phyloP scores from a whole-genome alignment of 2,113 vertebrate genomes.

The Holacanthus passer region DNA sequence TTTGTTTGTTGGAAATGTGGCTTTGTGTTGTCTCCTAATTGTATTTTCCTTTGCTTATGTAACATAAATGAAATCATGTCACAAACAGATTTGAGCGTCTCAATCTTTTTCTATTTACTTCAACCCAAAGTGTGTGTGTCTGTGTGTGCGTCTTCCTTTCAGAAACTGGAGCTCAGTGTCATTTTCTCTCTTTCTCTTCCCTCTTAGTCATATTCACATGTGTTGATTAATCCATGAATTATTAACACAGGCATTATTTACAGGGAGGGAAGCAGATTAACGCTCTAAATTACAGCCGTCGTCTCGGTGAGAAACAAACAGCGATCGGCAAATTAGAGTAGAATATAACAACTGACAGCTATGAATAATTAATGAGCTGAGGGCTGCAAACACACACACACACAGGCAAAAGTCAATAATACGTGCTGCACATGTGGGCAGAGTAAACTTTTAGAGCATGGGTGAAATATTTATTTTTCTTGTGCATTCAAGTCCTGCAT shows the following conservation, averaged over 20 bases:
- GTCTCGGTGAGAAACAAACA: constrained; percentile 31
- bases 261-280: constrained; percentile 47
- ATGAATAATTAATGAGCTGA: constrained; percentile 51
- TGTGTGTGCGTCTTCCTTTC: constrained; percentile 13
- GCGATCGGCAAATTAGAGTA: background rate
- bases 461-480: background rate
- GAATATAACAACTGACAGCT: constrained; percentile 26
- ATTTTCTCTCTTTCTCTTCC: background rate
- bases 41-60: constrained; percentile 51
- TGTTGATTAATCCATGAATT: constrained; percentile 65
- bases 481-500: background rate
- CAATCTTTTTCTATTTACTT: constrained; percentile 6
- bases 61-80: constrained; percentile 64
- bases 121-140: background rate
- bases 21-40: constrained; percentile 58
- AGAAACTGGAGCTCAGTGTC: constrained; percentile 14
- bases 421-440: background rate
- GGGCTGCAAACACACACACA: constrained; percentile 9
- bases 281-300: constrained; percentile 33
- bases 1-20: constrained; percentile 29
- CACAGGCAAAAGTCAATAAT: constrained; percentile 1
- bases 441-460: background rate
- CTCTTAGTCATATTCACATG: constrained; percentile 13
- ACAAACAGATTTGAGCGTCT: constrained; percentile 27
- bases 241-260: constrained; percentile 53